Evolutionary conservation across 2,888 invertebrate genomes (phyloP), one percentile per base, ranked within the genome.

Genomic region (Drosophila cognata): DNA sequence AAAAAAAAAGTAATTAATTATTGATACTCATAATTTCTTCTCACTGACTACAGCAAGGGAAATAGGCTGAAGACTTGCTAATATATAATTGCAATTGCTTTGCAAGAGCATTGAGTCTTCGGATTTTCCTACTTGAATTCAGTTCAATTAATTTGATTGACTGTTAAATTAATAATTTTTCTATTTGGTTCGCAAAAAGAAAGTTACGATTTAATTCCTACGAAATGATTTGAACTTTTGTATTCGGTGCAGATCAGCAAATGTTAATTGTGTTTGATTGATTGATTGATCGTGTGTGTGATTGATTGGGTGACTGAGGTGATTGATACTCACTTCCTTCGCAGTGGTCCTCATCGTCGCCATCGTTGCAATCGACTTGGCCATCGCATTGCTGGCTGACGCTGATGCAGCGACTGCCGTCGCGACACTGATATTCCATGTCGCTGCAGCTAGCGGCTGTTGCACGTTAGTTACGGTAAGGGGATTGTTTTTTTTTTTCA

Each of bases 301-400:
- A 41, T 36, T 71, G 57, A 43, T n/a, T 63, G 51, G 36, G 29
- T 46, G 48, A 59, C 10, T 35, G 38, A 29, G 55, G 35, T 65
- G 55, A 35, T 35, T 8, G 48, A 67, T 91, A 92, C 92, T 92
- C 91, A 93, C 93, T 92, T 86, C 91, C 88, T 58, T 92, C 91
- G 84, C 93, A 93, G 68, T 91, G 84, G 46, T 92, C 91, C 82
- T 93, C 93, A 70, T 93, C 93, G 57, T 93, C 93, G 71, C 89
- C 92, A 60, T 89, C 87, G 50, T 81, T 84, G 82, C 93, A 93
- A 79, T 93, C 93, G 59, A 65, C 66, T 62, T 72, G 82, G 48
- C 92, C 91, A 81, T 93, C 93, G 77, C 93, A 93, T 53, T 91
- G 73, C 74, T 91, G 91, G 65, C 92, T 85, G 18, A 87, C 88